These are phyloP conservation scores for Conchocele bisecta DNA, from an alignment of 2,888 invertebrate species.

Conservation along the genomic window DNA sequence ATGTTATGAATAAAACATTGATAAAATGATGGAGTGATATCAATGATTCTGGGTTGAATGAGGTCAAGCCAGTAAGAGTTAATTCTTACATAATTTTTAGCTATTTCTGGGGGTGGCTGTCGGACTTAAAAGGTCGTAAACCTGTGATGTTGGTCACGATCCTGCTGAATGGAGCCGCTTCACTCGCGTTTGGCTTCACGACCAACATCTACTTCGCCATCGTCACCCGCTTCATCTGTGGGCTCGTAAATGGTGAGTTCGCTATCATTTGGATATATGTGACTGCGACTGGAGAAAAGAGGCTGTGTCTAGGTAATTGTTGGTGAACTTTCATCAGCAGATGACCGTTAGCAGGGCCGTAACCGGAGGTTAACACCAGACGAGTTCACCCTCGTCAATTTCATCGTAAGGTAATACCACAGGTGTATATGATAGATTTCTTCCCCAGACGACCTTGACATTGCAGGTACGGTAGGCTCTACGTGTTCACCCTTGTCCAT, in stretches of 20 bases:
- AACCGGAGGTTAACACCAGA: too few species aligned
- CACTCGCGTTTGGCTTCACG: conserved; percentile 76
- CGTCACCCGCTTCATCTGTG: conserved; percentile 70
- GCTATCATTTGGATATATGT: too few species aligned
- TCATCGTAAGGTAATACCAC: too few species aligned
- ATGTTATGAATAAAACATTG: too few species aligned
- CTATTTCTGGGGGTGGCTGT: conserved; percentile 80
- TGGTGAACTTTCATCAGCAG: too few species aligned
- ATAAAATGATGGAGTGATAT: too few species aligned
- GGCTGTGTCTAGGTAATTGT: too few species aligned
- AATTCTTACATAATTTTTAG: conserved; percentile 56
- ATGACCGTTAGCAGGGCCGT: too few species aligned
- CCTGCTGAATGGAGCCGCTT: conserved; percentile 67
- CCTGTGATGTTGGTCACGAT: conserved; percentile 73
- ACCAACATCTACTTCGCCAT: conserved; percentile 69
- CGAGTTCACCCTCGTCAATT: too few species aligned
- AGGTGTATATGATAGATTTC: neutral
- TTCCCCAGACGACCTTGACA: neutral
- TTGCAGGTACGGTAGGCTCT: conserved; percentile 77
- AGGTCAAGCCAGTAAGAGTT: neutral
- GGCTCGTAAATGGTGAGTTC: conserved; percentile 76
- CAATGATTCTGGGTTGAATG: too few species aligned
- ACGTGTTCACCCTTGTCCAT: too few species aligned
- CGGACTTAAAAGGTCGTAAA: conserved; percentile 74
- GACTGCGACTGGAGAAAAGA: too few species aligned